These are phyloP conservation scores for Pyrrhosoma nymphula DNA, from an alignment of 2,888 invertebrate genomes.

Conservation along the genomic window DNA sequence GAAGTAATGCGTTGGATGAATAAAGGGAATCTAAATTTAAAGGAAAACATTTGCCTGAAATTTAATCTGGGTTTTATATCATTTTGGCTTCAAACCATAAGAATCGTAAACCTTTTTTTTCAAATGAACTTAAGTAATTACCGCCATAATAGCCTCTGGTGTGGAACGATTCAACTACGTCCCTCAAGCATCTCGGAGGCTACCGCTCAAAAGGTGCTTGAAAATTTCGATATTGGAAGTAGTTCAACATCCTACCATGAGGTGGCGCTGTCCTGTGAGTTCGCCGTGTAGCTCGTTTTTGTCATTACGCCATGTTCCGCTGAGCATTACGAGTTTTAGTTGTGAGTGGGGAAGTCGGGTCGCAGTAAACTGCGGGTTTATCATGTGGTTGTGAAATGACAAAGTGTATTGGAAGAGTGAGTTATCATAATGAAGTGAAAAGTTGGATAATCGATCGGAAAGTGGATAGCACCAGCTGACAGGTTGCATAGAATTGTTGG, in stretches of 20 bases:
- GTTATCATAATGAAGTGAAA: conserved; percentile 61
- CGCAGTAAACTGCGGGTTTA: conserved; percentile 31
- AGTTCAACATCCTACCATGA: neutral
- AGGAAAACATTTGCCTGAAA: too few relatives aligned
- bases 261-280: conserved; percentile 41
- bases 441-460: conserved; percentile 54
- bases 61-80: too few relatives aligned
- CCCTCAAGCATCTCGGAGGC: too few relatives aligned
- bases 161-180: too few relatives aligned
- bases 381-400: conserved; percentile 62
- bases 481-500: conserved; percentile 57
- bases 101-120: too few relatives aligned
- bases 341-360: conserved; percentile 45
- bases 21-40: too few relatives aligned
- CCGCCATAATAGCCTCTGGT: too few relatives aligned
- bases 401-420: conserved; percentile 53
- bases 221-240: neutral
- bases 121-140: too few relatives aligned
- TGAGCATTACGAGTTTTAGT: conserved; percentile 65
- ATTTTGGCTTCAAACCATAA: too few relatives aligned
- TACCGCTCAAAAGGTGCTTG: too few relatives aligned
- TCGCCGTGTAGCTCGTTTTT: conserved; percentile 53
- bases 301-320: conserved; percentile 64
- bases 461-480: conserved; percentile 66
- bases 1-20: too few relatives aligned